These are phyloP conservation scores for Gasterosteus aculeatus DNA, from an alignment of 2,113 vertebrate species.

Conservation along the genomic window DNA sequence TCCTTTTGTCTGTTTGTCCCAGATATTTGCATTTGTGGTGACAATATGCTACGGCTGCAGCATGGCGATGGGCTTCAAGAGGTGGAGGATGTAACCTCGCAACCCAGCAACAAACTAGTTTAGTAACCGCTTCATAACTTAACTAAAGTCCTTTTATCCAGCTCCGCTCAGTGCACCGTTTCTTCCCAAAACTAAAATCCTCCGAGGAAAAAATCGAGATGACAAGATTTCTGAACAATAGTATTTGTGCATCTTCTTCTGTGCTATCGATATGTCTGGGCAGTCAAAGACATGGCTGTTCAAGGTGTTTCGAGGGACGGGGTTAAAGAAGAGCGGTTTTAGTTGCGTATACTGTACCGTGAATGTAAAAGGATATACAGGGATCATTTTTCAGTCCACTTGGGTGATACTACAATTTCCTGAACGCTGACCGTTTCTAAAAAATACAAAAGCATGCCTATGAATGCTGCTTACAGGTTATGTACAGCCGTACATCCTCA, in stretches of 20 bases:
- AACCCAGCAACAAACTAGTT: slow-evolving; percentile 17
- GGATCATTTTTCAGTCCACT: not conserved
- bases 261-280: not conserved
- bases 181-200: not conserved
- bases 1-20: slow-evolving; percentile 23
- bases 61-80: slow-evolving; percentile 82
- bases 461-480: not conserved
- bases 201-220: slow-evolving; percentile 1
- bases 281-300: not conserved
- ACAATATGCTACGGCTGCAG: slow-evolving; percentile 81
- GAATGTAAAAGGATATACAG: not conserved
- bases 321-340: not conserved
- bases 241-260: not conserved
- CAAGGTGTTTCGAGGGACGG: not conserved
- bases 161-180: not conserved
- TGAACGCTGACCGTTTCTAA: slow-evolving; percentile 25
- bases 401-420: slow-evolving; percentile 2
- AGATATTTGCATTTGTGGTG: slow-evolving; percentile 82
- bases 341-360: not conserved
- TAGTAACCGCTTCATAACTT: slow-evolving; percentile 5
- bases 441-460: not conserved
- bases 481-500: slow-evolving; percentile 1
- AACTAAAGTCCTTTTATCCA: not conserved
- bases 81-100: slow-evolving; percentile 74
- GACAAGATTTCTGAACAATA: not conserved